phyloP scores from a whole-genome alignment of 2,113 vertebrate species.

The Grantiella picta region DNA sequence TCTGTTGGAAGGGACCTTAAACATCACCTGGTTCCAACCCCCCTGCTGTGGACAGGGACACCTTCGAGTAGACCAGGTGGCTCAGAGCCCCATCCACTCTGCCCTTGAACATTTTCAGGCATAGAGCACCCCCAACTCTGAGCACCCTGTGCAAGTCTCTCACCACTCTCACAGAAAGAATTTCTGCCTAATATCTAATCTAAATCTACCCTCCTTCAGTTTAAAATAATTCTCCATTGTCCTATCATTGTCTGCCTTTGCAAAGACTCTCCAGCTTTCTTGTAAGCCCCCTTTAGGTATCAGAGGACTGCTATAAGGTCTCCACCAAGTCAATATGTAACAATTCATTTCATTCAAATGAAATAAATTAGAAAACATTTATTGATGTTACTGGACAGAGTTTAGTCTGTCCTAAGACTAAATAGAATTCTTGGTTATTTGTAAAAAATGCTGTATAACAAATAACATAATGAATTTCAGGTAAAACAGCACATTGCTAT shows the following conservation, averaged over 20 bases:
- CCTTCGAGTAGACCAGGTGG: background rate
- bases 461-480: background rate
- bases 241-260: background rate
- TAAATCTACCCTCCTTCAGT: background rate
- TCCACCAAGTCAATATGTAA: background rate
- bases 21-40: background rate
- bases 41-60: background rate
- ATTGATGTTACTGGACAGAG: background rate
- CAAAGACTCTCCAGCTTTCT: background rate
- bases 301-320: background rate
- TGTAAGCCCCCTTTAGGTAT: background rate
- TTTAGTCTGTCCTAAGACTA: background rate
- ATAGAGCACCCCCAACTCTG: background rate
- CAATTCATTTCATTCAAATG: background rate
- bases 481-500: fast-evolving
- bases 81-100: background rate
- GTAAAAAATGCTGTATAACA: background rate
- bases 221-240: background rate
- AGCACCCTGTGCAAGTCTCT: background rate
- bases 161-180: background rate
- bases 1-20: background rate
- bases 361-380: background rate
- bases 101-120: background rate
- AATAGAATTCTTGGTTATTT: background rate
- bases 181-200: background rate